A percentile compares a stretch with the other conserved stretches of the same genome.
Conservation (phyloP, 2,797 vertebrate species). For the Tolypeutes matacus region DNA sequence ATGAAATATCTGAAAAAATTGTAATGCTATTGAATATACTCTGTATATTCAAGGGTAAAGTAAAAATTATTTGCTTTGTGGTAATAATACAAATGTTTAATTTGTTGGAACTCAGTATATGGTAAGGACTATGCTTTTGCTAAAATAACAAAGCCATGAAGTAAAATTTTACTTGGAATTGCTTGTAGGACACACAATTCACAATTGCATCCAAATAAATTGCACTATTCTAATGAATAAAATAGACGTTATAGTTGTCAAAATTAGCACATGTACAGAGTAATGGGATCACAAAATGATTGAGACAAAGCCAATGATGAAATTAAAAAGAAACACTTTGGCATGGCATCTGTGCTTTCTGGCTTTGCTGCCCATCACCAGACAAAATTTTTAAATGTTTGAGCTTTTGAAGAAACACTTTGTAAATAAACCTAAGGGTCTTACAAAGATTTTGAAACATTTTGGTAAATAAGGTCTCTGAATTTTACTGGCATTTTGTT, state of each 20-base stretch:
- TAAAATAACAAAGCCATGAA: not conserved
- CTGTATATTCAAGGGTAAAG: not conserved
- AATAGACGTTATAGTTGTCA: not conserved
- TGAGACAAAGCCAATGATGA: fast-evolving
- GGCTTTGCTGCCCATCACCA: not conserved
- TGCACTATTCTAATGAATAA: not conserved
- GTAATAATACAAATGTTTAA: not conserved
- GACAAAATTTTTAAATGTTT: no score
- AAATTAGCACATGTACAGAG: no score
- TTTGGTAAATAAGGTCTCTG: not conserved
- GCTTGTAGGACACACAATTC: not conserved
- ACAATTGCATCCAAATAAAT: not conserved
- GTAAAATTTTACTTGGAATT: not conserved
- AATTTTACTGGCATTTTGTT: not conserved
- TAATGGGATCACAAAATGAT: fast-evolving
- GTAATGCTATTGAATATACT: not conserved
- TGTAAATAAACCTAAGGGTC: not conserved
- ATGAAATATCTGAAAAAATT: not conserved
- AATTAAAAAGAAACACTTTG: fast-evolving
- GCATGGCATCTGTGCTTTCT: fast-evolving
- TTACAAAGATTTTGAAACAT: no score
- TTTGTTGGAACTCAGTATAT: not conserved
- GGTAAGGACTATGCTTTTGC: not conserved
- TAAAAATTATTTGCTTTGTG: not conserved
- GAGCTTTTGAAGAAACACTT: not conserved